Evolutionary conservation across 2,797 vertebrate species (phyloP).

Genomic region (Eulemur rubriventer): DNA sequence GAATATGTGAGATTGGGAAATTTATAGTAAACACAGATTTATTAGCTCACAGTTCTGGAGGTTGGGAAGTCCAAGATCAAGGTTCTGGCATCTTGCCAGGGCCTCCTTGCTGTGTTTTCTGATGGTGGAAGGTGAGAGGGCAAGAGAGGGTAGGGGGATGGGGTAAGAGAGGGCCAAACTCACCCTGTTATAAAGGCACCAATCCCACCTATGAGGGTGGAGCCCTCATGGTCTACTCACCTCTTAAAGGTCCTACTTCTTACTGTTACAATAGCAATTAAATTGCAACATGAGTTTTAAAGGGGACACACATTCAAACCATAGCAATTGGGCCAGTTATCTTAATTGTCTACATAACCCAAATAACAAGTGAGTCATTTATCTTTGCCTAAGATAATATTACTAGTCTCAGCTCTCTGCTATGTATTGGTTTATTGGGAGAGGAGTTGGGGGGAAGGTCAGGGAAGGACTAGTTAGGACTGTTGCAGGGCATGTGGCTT

Average conservation of each 20-base stretch:
- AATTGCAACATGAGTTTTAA: neutral
- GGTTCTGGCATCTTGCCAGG: neutral
- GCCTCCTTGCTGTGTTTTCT: neutral
- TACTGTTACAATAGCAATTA: neutral
- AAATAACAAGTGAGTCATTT: neutral
- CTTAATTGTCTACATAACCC: neutral
- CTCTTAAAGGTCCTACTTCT: neutral
- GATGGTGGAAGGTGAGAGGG: neutral
- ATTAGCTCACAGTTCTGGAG: neutral
- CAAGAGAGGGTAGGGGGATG: neutral
- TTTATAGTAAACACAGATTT: neutral
- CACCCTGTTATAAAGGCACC: neutral
- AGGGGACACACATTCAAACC: neutral
- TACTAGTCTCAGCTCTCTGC: neutral
- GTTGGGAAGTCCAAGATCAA: neutral
- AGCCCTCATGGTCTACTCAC: neutral
- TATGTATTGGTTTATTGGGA: neutral
- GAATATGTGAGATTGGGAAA: neutral
- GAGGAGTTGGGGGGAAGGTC: no score
- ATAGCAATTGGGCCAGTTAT: neutral
- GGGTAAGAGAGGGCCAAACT: neutral
- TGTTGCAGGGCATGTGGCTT: neutral
- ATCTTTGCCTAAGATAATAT: neutral
- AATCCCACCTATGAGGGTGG: neutral
- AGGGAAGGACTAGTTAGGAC: neutral